Evolutionary conservation across 2,113 vertebrate genomes (phyloP), one percentile per base, ranked within the genome.

Genomic region (Acrocephalus arundinaceus): DNA sequence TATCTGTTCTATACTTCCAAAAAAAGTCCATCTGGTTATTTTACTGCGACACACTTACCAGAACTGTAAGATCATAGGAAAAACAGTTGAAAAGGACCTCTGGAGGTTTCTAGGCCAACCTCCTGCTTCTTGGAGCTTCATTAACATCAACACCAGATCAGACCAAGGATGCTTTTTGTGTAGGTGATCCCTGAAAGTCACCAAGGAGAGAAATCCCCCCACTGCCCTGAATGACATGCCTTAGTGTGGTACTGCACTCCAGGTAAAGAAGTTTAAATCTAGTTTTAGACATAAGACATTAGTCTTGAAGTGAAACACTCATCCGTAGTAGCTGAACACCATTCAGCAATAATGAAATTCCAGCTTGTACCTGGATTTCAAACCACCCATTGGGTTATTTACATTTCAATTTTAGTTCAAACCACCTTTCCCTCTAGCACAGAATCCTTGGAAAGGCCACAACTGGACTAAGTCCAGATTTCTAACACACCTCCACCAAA

Each of bases 21-120:
- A 94, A 91, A 93, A 97, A 87, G 81, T 92, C 95, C 95, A 95
- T 93, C 95, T 97, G 94, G 88, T 93, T 95, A 96, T 93, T 95
- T 97, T 93, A 86, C 95, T 95, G 82, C 91, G 93, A 88, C 88
- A 85, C 82, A 39, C 71, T 96, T 96, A 95, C 51, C 71, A 95
- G 94, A 96, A 83, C 92, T 93, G 92, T 92, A 95, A 95, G 85
- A 94, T 90, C 71, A 90, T 70, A 85, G 79, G 62, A 91, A 88
- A 91, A 82, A 81, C 35, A 70, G 90, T 88, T 41, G 14, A 77
- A 66, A 92, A 70, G 62, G 90, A 94, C 90, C 85, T 88, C 62
- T 2, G n/a, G 70, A 78, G 74, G 90, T 95, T 94, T 94, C 88
- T 92, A 93, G 95, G 92, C 58, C 90, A 96, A n/a, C 74, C 63